A percentile compares a stretch with the other conserved stretches of the same genome.
These are phyloP conservation scores for Nematolebias whitei DNA, from an alignment of 2,113 vertebrate species.

Conservation along the genomic window DNA sequence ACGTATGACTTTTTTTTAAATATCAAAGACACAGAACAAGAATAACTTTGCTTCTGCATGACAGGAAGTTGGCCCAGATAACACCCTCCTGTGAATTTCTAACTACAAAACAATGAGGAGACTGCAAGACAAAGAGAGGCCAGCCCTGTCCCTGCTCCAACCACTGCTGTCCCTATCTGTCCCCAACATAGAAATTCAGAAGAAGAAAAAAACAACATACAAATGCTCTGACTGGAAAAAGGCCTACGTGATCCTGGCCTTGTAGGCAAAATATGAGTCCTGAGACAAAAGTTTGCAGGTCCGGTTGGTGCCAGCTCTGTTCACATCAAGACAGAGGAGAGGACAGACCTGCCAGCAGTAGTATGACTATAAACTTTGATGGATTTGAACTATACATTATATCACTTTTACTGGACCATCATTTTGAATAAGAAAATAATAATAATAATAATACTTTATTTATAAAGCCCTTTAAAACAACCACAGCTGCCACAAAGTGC, in stretches of 20 bases:
- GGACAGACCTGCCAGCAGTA: not conserved
- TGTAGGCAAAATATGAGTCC: conserved; percentile 40
- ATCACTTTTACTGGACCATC: no score
- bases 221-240: conserved; percentile 29
- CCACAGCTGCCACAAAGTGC: no score
- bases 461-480: no score
- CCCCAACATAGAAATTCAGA: conserved; percentile 25
- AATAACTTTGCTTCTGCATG: conserved; percentile 68
- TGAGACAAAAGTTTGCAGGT: conserved; percentile 4
- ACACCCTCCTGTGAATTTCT: conserved; percentile 73
- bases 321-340: not conserved
- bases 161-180: conserved; percentile 28
- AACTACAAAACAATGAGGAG: conserved; percentile 71
- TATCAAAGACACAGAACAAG: conserved; percentile 69
- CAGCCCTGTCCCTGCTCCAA: conserved; percentile 38
- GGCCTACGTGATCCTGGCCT: conserved; percentile 75
- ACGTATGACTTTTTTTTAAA: conserved; percentile 48
- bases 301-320: not conserved
- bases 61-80: conserved; percentile 69
- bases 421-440: no score
- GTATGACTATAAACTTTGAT: no score
- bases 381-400: no score
- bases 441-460: no score
- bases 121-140: conserved; percentile 67
- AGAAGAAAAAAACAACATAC: conserved; percentile 41